A percentile compares a stretch with the other conserved stretches of the same genome.
These are phyloP conservation scores for Eupithecia dodoneata DNA, from an alignment of 2,888 invertebrate species.

Conservation along the genomic window DNA sequence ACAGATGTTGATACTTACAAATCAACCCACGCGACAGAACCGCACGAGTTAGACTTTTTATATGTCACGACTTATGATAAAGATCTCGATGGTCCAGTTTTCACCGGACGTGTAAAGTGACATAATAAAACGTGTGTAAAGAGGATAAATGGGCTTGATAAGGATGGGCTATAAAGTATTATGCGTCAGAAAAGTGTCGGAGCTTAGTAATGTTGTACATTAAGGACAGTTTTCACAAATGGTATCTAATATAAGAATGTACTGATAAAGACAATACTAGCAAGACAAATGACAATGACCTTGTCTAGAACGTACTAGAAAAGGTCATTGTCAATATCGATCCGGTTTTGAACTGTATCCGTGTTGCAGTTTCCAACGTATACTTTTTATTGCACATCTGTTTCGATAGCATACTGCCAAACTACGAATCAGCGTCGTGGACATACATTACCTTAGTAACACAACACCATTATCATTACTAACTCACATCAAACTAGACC, in stretches of 20 bases:
- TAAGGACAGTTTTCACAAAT: neutral
- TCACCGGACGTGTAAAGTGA: constrained; percentile 46
- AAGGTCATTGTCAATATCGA: neutral
- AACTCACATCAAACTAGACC: constrained; percentile 14
- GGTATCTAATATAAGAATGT: neutral
- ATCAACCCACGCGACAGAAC: constrained; percentile 58
- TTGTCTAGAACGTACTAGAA: neutral
- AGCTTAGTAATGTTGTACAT: constrained; percentile 6
- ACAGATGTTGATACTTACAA: constrained; percentile 50
- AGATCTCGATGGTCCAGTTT: constrained; percentile 39
- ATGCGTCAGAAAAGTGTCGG: constrained; percentile 19
- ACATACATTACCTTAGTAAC: neutral
- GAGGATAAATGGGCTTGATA: constrained; percentile 42
- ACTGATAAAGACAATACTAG: neutral
- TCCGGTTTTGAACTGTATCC: neutral
- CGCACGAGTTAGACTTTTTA: constrained; percentile 38
- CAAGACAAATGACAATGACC: too few species aligned
- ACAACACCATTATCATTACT: neutral
- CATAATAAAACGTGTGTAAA: constrained; percentile 41
- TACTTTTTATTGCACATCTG: neutral
- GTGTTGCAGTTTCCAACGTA: neutral
- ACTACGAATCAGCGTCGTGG: neutral
- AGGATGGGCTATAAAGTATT: constrained; percentile 30
- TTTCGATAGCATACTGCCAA: neutral
- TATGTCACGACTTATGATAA: constrained; percentile 37